A percentile compares a stretch with the other conserved stretches of the same genome.
Conservation (phyloP, 1,140 invertebrate genomes). For the Papilio helenus region DNA sequence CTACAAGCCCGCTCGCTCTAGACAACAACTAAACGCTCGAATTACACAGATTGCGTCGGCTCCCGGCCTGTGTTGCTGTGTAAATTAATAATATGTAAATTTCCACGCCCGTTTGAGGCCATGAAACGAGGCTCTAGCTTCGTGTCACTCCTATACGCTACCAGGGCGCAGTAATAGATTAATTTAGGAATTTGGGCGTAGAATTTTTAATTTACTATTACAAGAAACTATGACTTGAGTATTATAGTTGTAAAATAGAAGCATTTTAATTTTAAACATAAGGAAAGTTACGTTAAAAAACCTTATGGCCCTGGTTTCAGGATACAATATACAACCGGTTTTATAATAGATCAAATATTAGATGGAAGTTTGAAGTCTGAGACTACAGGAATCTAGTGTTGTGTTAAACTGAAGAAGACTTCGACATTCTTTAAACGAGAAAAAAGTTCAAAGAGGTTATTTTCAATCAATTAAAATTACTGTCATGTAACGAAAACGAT, state of each 20-base stretch:
- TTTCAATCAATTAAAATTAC: not conserved
- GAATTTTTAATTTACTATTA: constrained; percentile 5
- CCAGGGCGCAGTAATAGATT: constrained; percentile 47
- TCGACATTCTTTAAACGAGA: too few species aligned
- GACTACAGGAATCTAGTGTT: too few species aligned
- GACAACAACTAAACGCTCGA: constrained; percentile 67
- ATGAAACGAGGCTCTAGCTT: constrained; percentile 45
- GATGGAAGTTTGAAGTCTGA: too few species aligned
- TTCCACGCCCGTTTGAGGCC: constrained; percentile 58
- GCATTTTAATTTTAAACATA: not conserved
- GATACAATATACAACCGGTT: too few species aligned
- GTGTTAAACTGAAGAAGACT: too few species aligned
- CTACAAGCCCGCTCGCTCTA: constrained; percentile 43
- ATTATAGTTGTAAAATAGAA: not conserved
- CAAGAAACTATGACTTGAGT: not conserved
- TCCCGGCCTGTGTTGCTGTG: constrained; percentile 60
- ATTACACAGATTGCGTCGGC: constrained; percentile 69
- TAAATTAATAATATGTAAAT: constrained; percentile 81
- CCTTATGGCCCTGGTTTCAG: not conserved
- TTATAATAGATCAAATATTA: too few species aligned
- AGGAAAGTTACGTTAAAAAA: too few species aligned
- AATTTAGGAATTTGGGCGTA: constrained; percentile 42
- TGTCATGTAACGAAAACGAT: not conserved
- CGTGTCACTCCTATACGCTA: constrained; percentile 51
- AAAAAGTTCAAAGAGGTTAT: not conserved